Evolutionary conservation across 2,888 invertebrate species (phyloP), one percentile per base, ranked within the genome.

Genomic region (Drosophila maculinotata): DNA sequence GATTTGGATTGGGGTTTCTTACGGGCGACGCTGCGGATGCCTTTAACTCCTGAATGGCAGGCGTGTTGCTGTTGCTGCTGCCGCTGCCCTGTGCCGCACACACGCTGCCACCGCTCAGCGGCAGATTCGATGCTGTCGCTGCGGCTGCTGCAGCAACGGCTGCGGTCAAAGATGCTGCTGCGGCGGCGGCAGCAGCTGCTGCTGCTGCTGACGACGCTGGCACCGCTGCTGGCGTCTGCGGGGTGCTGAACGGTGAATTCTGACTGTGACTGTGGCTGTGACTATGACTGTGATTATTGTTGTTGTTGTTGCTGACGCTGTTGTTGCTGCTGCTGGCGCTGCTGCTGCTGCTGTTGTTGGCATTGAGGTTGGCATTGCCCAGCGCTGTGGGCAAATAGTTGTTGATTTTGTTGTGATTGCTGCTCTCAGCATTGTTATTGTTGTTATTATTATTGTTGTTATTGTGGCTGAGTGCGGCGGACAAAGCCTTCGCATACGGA

Each of bases 1-100:
- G 63, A 73, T 60, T 76, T 70, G 77, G 80, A 72, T 87, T 90
- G 71, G 81, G 69, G 82, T 87, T 91, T 89, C 91, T 91, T 91
- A 91, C 91, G 89, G 91, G 91, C 79, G 92, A 91, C 86, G 91
- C 87, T 74, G 90, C 88, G 65, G 91, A 90, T 65, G 90, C 91
- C 78, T 91, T 92, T 39, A 91, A 84, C 79, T 91, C 91, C 86
- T 91, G 92, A 59, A 91, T 89, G 74, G 91, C 91, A 57, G 91
- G 90, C 60, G 91, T 89, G 56, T 80, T 79, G 58, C 67, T 79
- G 53, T 69, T 76, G 41, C 51, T 76, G 64, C 44, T 64, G 62
- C 49, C 62, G 35, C 48, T 35, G 20, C 12, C 17, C 45, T 38
- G 58, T 1, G 9, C 36, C 14, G 17, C 44, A 8, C 56, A n/a